Evolutionary conservation across 2,888 invertebrate genomes (phyloP).

Genomic region (Brachyptera risi): DNA sequence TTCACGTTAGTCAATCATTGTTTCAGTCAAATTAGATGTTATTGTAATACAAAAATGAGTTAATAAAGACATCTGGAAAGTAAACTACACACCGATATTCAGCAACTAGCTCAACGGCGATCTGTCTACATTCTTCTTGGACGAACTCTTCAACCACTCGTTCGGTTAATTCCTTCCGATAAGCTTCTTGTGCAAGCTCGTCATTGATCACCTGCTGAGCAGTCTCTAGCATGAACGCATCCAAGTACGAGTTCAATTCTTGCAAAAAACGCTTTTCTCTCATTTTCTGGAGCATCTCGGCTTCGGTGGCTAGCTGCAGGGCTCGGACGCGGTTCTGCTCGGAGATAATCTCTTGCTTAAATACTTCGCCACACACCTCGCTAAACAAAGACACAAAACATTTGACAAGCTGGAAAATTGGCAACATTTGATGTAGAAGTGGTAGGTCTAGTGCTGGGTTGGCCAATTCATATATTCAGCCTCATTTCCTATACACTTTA

Average conservation of each 20-base stretch:
- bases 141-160: background rate
- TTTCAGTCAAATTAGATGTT: no score
- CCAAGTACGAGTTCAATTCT: background rate
- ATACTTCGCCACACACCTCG: background rate
- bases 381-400: no score
- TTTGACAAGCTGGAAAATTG: no score
- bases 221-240: background rate
- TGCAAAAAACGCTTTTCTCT: background rate
- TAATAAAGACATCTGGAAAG: no score
- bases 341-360: background rate
- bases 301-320: background rate
- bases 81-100: background rate
- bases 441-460: no score
- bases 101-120: background rate
- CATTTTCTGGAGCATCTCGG: slow-evolving; percentile 7
- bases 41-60: no score
- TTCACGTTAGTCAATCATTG: no score
- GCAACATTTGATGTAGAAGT: no score
- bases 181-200: background rate
- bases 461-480: no score
- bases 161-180: background rate
- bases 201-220: background rate
- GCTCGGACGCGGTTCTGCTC: background rate
- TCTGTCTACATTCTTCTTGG: background rate
- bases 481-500: no score